Percentiles rank a stretch among this genome's conserved stretches.
Conservation (phyloP, 1,140 invertebrate genomes). For the Heliconius congener region DNA sequence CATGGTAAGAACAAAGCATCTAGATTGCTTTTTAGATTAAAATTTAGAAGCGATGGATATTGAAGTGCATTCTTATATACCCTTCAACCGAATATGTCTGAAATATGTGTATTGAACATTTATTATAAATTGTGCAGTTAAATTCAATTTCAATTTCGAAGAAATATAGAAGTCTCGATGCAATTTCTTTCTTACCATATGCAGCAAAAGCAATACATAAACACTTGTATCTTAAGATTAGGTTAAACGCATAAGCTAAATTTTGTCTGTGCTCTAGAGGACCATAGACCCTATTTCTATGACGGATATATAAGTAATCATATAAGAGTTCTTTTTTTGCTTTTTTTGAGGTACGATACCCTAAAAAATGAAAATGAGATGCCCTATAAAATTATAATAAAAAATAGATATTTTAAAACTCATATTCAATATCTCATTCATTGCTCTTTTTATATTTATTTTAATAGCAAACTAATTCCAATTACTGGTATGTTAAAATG, state of each 20-base stretch:
- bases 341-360: too few species aligned
- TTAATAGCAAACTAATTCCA: too few species aligned
- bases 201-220: too few species aligned
- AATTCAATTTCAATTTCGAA: background rate
- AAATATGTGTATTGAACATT: background rate
- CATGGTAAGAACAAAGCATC: constrained; percentile 19
- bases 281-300: too few species aligned
- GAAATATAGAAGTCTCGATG: background rate
- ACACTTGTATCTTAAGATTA: too few species aligned
- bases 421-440: background rate
- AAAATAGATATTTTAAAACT: background rate
- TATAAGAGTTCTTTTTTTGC: too few species aligned
- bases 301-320: too few species aligned
- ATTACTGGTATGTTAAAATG: constrained; percentile 1
- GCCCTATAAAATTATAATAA: background rate
- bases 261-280: too few species aligned
- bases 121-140: background rate
- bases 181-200: too few species aligned
- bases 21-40: constrained; percentile 22
- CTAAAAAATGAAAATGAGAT: too few species aligned
- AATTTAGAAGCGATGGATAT: constrained; percentile 11
- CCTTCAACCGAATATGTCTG: background rate
- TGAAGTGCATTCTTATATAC: constrained; percentile 14
- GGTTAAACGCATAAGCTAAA: too few species aligned
- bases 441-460: background rate